phyloP scores from a whole-genome alignment of 2,888 invertebrate genomes.

The Mesorhabditis spiculigera region DNA sequence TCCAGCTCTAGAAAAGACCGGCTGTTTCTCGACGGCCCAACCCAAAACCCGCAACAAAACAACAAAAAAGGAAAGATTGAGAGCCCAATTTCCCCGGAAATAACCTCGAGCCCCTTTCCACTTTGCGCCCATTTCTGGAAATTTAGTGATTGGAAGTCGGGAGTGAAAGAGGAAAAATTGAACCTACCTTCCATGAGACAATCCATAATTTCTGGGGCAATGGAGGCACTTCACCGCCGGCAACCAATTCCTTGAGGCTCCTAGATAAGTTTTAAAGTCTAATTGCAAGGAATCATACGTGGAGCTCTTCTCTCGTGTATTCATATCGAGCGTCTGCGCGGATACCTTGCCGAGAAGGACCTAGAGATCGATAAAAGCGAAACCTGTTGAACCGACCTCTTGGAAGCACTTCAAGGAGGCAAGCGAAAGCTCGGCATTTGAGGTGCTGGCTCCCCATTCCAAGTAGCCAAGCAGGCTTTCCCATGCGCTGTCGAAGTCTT shows the following conservation, averaged over 20 bases:
- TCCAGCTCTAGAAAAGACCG: not conserved
- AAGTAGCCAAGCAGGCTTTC: conserved; percentile 86
- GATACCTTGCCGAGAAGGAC: conserved; percentile 36
- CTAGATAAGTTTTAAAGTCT: not conserved
- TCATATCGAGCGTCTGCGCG: conserved; percentile 41
- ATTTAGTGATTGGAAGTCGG: not conserved
- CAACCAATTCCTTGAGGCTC: conserved; percentile 9
- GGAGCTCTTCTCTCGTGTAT: conserved; percentile 27
- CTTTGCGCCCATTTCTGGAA: not conserved
- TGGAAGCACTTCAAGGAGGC: conserved; percentile 94
- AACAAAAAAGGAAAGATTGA: conserved; percentile 5
- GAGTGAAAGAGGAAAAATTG: not conserved
- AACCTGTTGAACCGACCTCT: conserved; percentile 68
- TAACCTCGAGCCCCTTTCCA: conserved; percentile 4
- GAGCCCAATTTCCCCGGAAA: not conserved
- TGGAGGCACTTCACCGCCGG: conserved; percentile 26
- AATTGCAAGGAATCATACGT: conserved; percentile 8
- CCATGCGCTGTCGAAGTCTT: conserved; percentile 92
- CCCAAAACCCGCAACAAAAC: conserved; percentile 20
- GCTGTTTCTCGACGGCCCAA: conserved; percentile 9
- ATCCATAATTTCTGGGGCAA: conserved; percentile 50
- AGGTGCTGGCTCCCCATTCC: conserved; percentile 79
- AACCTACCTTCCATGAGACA: conserved; percentile 46
- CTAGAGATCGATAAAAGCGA: conserved; percentile 6
- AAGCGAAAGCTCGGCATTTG: conserved; percentile 85